Percentiles rank a stretch among this genome's conserved stretches.
Evolutionary conservation across 1,140 invertebrate genomes (phyloP).

Genomic region (Agraylea sexmaculata): DNA sequence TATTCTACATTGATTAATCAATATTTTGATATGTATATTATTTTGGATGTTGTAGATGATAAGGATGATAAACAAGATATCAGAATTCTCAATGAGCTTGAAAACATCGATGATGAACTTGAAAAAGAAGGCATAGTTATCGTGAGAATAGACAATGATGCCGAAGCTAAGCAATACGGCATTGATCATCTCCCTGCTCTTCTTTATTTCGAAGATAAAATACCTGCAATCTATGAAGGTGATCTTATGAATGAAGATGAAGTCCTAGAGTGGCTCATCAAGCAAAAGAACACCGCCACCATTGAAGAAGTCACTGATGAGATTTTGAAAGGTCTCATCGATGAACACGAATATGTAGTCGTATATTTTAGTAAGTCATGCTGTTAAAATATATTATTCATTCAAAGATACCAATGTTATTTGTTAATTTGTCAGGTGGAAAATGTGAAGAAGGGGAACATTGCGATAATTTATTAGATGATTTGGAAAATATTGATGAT

Average conservation of each 20-base stretch:
- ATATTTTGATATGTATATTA: constrained; percentile 12
- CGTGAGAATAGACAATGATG: constrained; percentile 76
- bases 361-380: constrained; percentile 76
- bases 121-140: constrained; percentile 85
- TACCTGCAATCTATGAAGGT: constrained; percentile 83
- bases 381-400: constrained; percentile 3
- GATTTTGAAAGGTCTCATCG: constrained; percentile 75
- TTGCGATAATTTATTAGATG: constrained; percentile 72
- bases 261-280: constrained; percentile 79
- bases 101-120: constrained; percentile 87
- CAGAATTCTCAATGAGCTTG: constrained; percentile 74
- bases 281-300: constrained; percentile 82
- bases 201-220: constrained; percentile 86
- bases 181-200: constrained; percentile 81
- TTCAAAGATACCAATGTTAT: background rate
- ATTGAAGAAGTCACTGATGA: constrained; percentile 93
- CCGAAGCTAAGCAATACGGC: constrained; percentile 81
- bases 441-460: constrained; percentile 76
- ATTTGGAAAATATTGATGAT: constrained; percentile 87
- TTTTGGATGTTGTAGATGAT: constrained; percentile 52
- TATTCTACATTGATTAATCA: constrained; percentile 9
- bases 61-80: constrained; percentile 84
- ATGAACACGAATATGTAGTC: constrained; percentile 86
- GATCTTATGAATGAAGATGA: constrained; percentile 86
- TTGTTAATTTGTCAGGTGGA: constrained; percentile 44